These are phyloP conservation scores for Drosophila pseudoobscura DNA, from an alignment of 1,140 invertebrate genomes.

Conservation along the genomic window DNA sequence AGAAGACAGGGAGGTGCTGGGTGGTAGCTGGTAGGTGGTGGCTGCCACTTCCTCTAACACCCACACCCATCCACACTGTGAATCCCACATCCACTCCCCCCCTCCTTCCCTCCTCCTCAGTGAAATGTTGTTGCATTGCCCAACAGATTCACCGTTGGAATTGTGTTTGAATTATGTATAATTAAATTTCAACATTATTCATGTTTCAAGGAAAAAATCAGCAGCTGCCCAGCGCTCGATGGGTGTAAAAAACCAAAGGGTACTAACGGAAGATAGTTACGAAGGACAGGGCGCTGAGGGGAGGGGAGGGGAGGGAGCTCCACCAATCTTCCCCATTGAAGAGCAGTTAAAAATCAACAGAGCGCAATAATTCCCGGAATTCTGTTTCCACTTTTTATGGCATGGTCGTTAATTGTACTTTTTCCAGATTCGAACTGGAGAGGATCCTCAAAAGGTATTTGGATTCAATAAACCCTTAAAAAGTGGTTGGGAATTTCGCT, in stretches of 20 bases:
- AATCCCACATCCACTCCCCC: background rate
- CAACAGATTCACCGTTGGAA: slow-evolving; percentile 65
- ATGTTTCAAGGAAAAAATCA: slow-evolving; percentile 57
- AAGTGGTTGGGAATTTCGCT: no score
- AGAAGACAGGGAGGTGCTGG: background rate
- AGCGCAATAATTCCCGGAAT: no score
- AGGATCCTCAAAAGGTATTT: no score
- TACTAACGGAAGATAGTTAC: background rate
- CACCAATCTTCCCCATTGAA: no score
- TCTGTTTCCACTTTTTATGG: no score
- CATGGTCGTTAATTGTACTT: no score
- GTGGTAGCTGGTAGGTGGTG: background rate
- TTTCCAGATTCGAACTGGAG: no score
- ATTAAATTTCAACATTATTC: slow-evolving; percentile 79
- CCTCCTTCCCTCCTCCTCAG: background rate
- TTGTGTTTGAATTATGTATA: slow-evolving; percentile 77
- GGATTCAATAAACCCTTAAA: no score
- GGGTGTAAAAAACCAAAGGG: slow-evolving; percentile 18
- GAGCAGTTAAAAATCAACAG: no score
- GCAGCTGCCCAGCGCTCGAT: slow-evolving; percentile 36
- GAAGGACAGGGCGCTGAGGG: no score
- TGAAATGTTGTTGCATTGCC: slow-evolving; percentile 7
- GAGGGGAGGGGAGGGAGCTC: no score
- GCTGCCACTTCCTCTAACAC: slow-evolving; percentile 12
- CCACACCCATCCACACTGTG: slow-evolving; percentile 6